Evolutionary conservation across 1,140 invertebrate genomes (phyloP), one percentile per base, ranked within the genome.

Genomic region (Drosophila mayri): DNA sequence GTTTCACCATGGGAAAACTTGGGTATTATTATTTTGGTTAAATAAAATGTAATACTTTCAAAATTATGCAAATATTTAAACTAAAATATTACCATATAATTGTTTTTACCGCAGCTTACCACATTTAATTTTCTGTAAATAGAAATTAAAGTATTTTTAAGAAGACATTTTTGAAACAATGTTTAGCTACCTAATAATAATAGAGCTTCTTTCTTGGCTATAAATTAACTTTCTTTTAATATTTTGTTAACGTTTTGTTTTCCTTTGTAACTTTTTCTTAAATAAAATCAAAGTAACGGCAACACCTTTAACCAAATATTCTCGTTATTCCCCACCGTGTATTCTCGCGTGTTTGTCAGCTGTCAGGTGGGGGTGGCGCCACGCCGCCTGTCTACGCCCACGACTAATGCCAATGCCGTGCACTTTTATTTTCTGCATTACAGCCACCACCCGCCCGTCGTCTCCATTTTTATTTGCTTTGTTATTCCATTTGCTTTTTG

Each of bases 391-490:
- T 14, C 9, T 40, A 43, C 61, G 57, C 57, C 73, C 68, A 49
- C 41, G 43, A 47, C 75, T 70, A 77, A 77, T 77, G 50, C 76
- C 74, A 78, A 78, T 52, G 65, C 76, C 50, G 74, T 49, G 68
- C 61, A 65, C 43, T 76, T 66, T 68, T 67, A 87, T 86, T 83
- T 88, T 63, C 65, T 80, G 71, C 79, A 83, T 86, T 79, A 76
- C 84, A 76, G 37, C 10, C 28, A 25, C 22, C 38, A 32, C 38
- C 25, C 43, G 18, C 38, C n/a, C 46, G 63, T 18, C 32, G 20
- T 16, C 62, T 68, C 43, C 35, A 40, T 66, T 76, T 76, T 76
- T 76, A 55, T 76, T 76, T 76, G 40, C 57, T 70, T 67, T 76
- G 72, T 80, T 80, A 73, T 83, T 73, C 32, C 63, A 68, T 77